Conservation (phyloP, 1,140 invertebrate genomes). For the Drosophila saltans region DNA sequence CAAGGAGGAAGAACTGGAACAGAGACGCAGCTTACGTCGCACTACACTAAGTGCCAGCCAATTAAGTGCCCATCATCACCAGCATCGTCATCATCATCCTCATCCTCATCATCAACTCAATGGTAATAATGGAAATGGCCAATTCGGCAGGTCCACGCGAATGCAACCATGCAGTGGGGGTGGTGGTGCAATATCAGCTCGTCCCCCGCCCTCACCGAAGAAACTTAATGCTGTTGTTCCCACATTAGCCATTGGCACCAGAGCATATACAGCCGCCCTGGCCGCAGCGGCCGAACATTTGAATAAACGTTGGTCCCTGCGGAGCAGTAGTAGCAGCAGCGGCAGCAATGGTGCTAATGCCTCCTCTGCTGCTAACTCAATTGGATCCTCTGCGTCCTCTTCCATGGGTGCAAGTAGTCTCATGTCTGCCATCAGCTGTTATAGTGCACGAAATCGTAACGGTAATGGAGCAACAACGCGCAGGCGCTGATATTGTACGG, state of each 20-base stretch:
- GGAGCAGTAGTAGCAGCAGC: conserved; percentile 49
- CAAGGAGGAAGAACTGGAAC: conserved; percentile 53
- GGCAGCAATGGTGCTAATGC: background rate
- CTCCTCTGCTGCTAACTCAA: background rate
- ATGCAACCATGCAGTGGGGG: conserved; percentile 55
- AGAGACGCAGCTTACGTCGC: conserved; percentile 52
- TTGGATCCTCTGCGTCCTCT: background rate
- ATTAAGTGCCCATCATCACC: conserved; percentile 7
- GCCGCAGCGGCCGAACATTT: conserved; percentile 63
- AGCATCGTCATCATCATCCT: background rate
- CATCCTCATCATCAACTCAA: conserved; percentile 8
- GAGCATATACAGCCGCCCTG: conserved; percentile 64
- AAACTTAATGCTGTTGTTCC: conserved; percentile 55
- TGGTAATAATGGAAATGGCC: background rate
- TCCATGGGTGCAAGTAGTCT: conserved; percentile 24
- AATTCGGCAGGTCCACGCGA: conserved; percentile 55
- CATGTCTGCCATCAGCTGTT: conserved; percentile 59
- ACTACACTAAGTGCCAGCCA: conserved; percentile 40
- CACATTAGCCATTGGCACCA: conserved; percentile 63
- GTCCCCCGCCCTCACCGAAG: conserved; percentile 72
- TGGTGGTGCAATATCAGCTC: conserved; percentile 53
- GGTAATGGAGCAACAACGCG: conserved; percentile 17
- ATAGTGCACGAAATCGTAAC: conserved; percentile 29
- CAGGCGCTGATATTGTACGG: conserved; percentile 21
- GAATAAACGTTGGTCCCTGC: conserved; percentile 65